Percentiles rank a stretch among this genome's conserved stretches.
phyloP scores from a whole-genome alignment of 2,888 invertebrate species.

The Tholera decimalis region DNA sequence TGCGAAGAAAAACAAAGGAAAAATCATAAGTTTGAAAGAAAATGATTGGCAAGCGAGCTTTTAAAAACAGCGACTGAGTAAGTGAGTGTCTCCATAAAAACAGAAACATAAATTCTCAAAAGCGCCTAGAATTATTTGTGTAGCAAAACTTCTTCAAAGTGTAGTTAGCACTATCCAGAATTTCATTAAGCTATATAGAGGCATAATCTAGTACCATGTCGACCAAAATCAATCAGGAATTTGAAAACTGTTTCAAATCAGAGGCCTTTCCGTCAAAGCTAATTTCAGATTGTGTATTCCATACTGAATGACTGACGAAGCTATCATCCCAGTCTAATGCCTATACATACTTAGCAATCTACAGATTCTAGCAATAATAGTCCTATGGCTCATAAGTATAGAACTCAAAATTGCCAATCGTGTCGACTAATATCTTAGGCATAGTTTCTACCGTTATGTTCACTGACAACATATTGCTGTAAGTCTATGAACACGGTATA shows the following conservation, averaged over 20 bases:
- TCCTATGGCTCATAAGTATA: too few relatives aligned
- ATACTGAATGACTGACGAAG: not conserved
- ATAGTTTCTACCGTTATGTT: not conserved
- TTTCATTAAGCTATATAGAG: not conserved
- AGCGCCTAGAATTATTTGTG: conserved; percentile 19
- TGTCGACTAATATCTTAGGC: too few relatives aligned
- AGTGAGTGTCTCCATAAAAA: too few relatives aligned
- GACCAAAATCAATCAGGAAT: conserved; percentile 18
- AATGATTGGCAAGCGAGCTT: too few relatives aligned
- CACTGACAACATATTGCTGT: conserved; percentile 8
- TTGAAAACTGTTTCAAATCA: conserved; percentile 11
- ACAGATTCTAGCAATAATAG: not conserved
- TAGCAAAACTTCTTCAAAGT: conserved; percentile 41
- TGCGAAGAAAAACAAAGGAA: too few relatives aligned
- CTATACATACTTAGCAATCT: not conserved
- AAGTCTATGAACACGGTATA: not conserved
- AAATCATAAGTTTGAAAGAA: too few relatives aligned
- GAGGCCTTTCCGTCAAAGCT: conserved; percentile 10
- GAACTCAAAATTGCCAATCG: too few relatives aligned
- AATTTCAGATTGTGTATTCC: conserved; percentile 23
- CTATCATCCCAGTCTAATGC: not conserved
- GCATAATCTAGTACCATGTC: not conserved
- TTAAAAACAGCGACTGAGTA: too few relatives aligned
- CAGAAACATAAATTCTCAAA: not conserved
- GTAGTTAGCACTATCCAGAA: too few relatives aligned